Base-by-base conservation (phyloP, 2,113 vertebrate species). In the Ciconia maguari region DNA sequence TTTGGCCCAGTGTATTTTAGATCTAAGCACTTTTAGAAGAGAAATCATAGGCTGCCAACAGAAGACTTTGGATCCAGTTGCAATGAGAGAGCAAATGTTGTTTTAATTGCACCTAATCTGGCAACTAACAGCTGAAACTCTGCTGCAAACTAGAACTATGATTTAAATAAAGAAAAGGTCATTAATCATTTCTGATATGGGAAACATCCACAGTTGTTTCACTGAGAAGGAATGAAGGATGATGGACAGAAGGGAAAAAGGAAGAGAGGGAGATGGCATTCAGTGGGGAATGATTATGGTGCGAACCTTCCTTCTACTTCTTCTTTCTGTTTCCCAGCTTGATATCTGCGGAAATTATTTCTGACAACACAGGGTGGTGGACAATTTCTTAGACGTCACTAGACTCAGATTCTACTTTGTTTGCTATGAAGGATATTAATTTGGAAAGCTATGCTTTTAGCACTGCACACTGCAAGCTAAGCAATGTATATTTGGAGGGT, bases 41-140 rank as follows among this genome's bases (percentile, higher is more conserved):
- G 58, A 97, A 96, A 96, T 42, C 51, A 42, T 46, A 91, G 25
- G 13, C 22, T 90, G 38, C 49, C 84, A 90, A 92, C 72, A 87
- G 57, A 87, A 90, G 66, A 76, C n/a, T 91, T 94, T 89, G 61
- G 51, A 83, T 96, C 75, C 82, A 81, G 55, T 58, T 97, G 13
- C 75, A 94, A 92, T 61, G 72, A 94, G 54, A 96, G 36, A 61
- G 38, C 30, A 95, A 91, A 93, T 49, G 52, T 44, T 91, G 49
- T 57, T 92, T 96, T 96, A 91, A 87, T 95, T 7, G 21, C 48
- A 64, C 24, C 54, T 95, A 6, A 34, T 69, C 41, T 84, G 83
- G 48, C 75, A 94, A 87, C 15, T 68, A 86, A 75, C 16, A 92
- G 76, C 54, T 95, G 61, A 64, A 94, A 79, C 9, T 83, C 46